phyloP scores from a whole-genome alignment of 1,140 invertebrate species.

The Diuraphis noxia region DNA sequence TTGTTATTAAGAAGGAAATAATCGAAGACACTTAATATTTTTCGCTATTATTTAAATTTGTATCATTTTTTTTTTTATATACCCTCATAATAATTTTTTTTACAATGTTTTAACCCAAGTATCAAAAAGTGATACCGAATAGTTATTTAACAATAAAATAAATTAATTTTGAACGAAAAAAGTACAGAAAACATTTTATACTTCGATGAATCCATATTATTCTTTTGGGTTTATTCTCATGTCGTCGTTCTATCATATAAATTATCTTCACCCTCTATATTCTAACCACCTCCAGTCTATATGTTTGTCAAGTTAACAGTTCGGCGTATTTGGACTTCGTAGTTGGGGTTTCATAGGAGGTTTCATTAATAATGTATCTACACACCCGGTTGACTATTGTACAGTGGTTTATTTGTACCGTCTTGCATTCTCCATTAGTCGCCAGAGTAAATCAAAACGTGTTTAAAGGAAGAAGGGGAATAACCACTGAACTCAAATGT shows the following conservation, averaged over 20 bases:
- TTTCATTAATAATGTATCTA: slow-evolving; percentile 48
- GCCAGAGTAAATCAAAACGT: slow-evolving; percentile 45
- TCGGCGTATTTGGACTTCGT: not conserved
- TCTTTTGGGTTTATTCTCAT: not conserved
- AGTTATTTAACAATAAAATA: not conserved
- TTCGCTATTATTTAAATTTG: too few relatives aligned
- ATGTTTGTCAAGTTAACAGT: not conserved
- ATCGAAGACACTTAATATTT: too few relatives aligned
- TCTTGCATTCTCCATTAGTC: slow-evolving; percentile 19
- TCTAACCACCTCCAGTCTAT: not conserved
- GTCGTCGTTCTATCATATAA: not conserved
- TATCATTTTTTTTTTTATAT: too few relatives aligned
- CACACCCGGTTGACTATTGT: slow-evolving; percentile 3
- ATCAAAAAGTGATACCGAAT: not conserved
- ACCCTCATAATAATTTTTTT: too few relatives aligned
- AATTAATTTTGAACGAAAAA: not conserved
- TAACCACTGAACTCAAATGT: slow-evolving; percentile 26
- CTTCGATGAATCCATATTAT: slow-evolving; percentile 4
- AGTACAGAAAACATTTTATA: not conserved
- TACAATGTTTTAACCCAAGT: too few relatives aligned
- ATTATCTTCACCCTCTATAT: not conserved
- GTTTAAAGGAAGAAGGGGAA: not conserved
- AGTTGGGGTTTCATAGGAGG: slow-evolving; percentile 15
- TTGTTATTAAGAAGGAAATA: too few relatives aligned
- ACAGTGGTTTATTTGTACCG: not conserved